Percentiles rank a stretch among this genome's conserved stretches.
Evolutionary conservation across 2,113 vertebrate genomes (phyloP).

Genomic region (Paradisaea rubra): DNA sequence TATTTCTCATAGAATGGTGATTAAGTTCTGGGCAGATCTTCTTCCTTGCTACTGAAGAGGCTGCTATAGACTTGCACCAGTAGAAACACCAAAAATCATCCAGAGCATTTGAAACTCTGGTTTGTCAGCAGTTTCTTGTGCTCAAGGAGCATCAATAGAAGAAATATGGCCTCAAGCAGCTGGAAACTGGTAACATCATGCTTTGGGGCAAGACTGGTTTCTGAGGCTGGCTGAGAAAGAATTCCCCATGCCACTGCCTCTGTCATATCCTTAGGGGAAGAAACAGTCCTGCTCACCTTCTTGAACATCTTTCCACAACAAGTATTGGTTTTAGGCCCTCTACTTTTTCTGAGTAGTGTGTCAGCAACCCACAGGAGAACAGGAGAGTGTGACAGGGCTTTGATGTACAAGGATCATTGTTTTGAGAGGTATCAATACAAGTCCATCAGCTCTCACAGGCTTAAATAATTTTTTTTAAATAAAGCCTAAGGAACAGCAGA

Average conservation of each 20-base stretch:
- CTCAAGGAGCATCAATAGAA: not conserved
- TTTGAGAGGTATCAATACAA: not conserved
- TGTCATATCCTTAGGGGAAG: not conserved
- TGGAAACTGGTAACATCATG: not conserved
- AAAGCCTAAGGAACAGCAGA: not conserved
- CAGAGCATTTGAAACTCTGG: not conserved
- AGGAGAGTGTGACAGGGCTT: not conserved
- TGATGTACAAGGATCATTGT: not conserved
- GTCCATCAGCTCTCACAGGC: not conserved
- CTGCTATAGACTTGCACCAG: not conserved
- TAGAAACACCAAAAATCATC: not conserved
- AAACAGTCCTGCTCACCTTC: not conserved
- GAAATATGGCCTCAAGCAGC: not conserved
- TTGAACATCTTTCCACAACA: not conserved
- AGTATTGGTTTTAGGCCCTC: not conserved
- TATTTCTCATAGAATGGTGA: not conserved
- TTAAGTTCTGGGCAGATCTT: not conserved
- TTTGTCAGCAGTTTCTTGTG: not conserved
- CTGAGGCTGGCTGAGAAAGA: not conserved
- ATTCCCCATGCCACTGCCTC: not conserved
- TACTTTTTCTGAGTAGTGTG: not conserved
- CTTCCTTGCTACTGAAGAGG: not conserved
- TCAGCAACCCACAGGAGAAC: not conserved
- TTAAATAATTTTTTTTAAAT: not conserved
- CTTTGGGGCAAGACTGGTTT: not conserved